A percentile compares a stretch with the other conserved stretches of the same genome.
Conservation (phyloP, 1,140 invertebrate species). For the Polypedilum pembai region DNA sequence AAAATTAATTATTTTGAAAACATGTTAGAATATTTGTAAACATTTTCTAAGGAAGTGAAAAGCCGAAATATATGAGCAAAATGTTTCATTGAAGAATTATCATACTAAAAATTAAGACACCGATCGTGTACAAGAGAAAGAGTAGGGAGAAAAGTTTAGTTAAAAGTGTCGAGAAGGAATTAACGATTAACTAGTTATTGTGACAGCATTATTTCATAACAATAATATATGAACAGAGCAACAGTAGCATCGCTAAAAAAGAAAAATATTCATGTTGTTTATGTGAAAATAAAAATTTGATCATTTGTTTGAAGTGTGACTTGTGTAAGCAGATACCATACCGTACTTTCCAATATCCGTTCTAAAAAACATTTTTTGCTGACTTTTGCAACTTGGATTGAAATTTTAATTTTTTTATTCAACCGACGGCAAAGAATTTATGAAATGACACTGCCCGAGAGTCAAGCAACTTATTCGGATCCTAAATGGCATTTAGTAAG, state of each 20-base stretch:
- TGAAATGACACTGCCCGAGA: constrained; percentile 22
- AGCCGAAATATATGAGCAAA: constrained; percentile 2
- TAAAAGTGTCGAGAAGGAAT: constrained; percentile 7
- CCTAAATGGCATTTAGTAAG: constrained; percentile 11
- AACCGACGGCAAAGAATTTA: neutral
- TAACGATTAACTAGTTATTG: constrained; percentile 25
- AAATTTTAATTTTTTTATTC: too few species aligned
- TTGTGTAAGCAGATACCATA: constrained; percentile 22
- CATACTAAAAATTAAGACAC: neutral
- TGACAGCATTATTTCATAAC: constrained; percentile 10
- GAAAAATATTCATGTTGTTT: neutral
- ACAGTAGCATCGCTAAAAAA: neutral
- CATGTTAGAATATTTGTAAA: constrained; percentile 28
- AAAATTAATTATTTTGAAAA: constrained; percentile 28
- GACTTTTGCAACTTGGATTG: neutral
- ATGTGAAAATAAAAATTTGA: neutral
- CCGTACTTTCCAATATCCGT: neutral
- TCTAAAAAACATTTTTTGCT: neutral
- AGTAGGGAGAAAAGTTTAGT: too few species aligned
- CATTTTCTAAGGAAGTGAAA: constrained; percentile 21
- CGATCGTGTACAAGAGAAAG: neutral
- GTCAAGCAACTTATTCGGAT: constrained; percentile 20
- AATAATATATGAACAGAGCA: neutral
- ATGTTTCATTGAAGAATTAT: neutral
- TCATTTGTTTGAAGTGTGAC: constrained; percentile 21